Conservation (phyloP, 2,113 vertebrate genomes). For the Megaceryle maxima region DNA sequence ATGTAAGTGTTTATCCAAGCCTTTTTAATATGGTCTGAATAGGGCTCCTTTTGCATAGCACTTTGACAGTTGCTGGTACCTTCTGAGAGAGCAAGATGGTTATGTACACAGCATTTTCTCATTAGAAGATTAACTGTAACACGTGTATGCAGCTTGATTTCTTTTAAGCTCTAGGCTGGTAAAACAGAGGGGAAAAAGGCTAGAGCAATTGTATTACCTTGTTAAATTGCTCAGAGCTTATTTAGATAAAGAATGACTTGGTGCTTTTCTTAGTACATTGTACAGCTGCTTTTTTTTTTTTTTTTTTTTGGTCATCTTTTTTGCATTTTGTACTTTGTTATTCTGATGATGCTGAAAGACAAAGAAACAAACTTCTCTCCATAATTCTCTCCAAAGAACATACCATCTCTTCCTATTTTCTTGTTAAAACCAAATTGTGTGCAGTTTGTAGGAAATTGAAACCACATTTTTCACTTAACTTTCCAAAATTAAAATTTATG, state of each 20-base stretch:
- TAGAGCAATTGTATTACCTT: slow-evolving; percentile 19
- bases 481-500: slow-evolving; percentile 86
- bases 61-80: not conserved
- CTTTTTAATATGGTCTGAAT: not conserved
- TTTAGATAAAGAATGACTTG: slow-evolving; percentile 53
- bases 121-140: slow-evolving; percentile 46
- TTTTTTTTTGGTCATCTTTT: slow-evolving; percentile 27
- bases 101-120: not conserved
- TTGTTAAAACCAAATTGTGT: slow-evolving; percentile 81
- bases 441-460: slow-evolving; percentile 82
- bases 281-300: not conserved
- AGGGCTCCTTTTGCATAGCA: not conserved
- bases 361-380: slow-evolving; percentile 63
- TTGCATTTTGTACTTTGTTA: slow-evolving; percentile 65
- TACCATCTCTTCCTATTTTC: slow-evolving; percentile 75
- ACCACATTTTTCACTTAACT: slow-evolving; percentile 85
- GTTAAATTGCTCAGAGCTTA: slow-evolving; percentile 47
- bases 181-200: slow-evolving; percentile 18
- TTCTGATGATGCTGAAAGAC: slow-evolving; percentile 60
- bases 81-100: not conserved
- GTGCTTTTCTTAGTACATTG: slow-evolving; percentile 18
- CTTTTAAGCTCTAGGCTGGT: not conserved
- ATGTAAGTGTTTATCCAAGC: not conserved
- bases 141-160: not conserved
- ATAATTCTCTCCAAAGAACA: slow-evolving; percentile 69